Evolutionary conservation across 1,140 invertebrate species (phyloP).

Genomic region (Gonatopus flavifemur): DNA sequence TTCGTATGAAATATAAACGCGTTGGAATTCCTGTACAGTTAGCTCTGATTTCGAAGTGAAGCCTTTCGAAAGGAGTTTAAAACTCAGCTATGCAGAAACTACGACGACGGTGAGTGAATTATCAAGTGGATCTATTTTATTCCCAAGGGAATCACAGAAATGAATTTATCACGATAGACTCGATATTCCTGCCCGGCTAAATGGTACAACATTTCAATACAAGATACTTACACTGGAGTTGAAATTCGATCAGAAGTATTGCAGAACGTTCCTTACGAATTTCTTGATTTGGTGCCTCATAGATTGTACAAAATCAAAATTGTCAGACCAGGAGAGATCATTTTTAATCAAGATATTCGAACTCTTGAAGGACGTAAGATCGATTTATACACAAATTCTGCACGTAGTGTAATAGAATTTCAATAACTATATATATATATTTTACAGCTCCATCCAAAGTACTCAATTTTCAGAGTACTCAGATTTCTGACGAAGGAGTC

Average conservation of each 20-base stretch:
- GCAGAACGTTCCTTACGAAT: not conserved
- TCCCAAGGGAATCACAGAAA: not conserved
- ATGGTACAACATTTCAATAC: slow-evolving; percentile 14
- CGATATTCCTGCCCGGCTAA: slow-evolving; percentile 13
- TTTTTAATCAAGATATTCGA: slow-evolving; percentile 4
- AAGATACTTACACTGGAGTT: not conserved
- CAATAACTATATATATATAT: too few relatives aligned
- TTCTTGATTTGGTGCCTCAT: not conserved
- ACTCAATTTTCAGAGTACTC: not conserved
- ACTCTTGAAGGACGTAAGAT: slow-evolving; percentile 24
- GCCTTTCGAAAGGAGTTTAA: slow-evolving; percentile 5
- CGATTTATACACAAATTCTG: too few relatives aligned
- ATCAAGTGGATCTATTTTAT: not conserved
- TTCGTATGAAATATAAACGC: too few relatives aligned
- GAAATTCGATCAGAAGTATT: not conserved
- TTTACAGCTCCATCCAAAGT: slow-evolving; percentile 18
- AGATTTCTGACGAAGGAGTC: not conserved
- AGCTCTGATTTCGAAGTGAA: not conserved
- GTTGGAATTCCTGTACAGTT: slow-evolving; percentile 3
- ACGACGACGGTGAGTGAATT: not conserved
- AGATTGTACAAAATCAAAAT: slow-evolving; percentile 14
- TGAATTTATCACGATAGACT: not conserved
- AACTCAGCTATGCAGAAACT: not conserved
- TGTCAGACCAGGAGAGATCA: not conserved
- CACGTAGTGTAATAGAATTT: too few relatives aligned